Evolutionary conservation across 2,113 vertebrate genomes (phyloP), one percentile per base, ranked within the genome.

Genomic region (Notiomystis cincta): DNA sequence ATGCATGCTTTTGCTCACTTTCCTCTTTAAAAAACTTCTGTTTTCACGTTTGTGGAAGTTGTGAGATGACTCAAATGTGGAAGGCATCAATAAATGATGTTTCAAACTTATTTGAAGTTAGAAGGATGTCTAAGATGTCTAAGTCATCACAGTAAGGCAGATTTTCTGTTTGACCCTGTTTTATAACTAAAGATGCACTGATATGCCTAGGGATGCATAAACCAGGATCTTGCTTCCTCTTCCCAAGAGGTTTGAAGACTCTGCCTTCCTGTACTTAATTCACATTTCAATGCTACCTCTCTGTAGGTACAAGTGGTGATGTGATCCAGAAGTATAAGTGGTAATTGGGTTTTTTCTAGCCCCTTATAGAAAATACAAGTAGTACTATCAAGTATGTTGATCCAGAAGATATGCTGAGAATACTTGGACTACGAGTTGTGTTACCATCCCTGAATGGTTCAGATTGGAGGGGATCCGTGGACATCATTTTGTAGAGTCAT

Each of bases 21-120:
- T 17, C 2, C 0, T 5, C 21, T 60, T 72, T 0, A 65, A 51
- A 87, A 87, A 66, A 31, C 0, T 25, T n/a, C 4, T 8, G 3
- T 28, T 60, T 80, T 73, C 10, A 1, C 23, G 17, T n/a, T 35
- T 51, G 4, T 30, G 18, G 38, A 85, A 90, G 30, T 50, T 82
- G 22, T 56, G 44, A 73, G 54, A 18, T 61, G 13, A 35, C 33
- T 37, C 31, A 65, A 37, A 31, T 66, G 17, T 48, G 47, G 28
- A 69, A 76, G 27, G 13, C 14, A 7, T 64, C 28, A 35, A 61
- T 27, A 87, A 58, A 53, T 19, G 11, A 47, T 38, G 20, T 38
- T 54, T 66, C 22, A 27, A 0, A 64, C 48, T 77, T 82, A 7
- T 4, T 13, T 64, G 71, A 73, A 73, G 31, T 72, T 86, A 78